phyloP scores from a whole-genome alignment of 2,888 invertebrate species.

The Cantharis rustica region DNA sequence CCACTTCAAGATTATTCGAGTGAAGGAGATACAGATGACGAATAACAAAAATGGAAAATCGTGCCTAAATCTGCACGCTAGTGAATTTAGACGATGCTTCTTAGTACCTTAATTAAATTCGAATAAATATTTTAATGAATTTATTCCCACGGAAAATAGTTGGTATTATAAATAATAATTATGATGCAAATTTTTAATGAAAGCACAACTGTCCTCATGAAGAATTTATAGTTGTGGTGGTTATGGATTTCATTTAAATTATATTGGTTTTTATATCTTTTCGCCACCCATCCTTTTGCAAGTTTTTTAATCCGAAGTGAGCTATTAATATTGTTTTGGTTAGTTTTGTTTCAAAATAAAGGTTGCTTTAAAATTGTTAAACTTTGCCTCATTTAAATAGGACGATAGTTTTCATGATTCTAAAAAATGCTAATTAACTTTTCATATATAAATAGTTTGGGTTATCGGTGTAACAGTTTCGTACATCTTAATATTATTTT shows the following conservation, averaged over 20 bases:
- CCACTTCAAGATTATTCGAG: constrained; percentile 78
- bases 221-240: constrained; percentile 18
- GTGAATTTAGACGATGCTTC: constrained; percentile 29
- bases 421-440: not conserved
- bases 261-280: not conserved
- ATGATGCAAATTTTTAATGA: constrained; percentile 15
- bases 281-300: not conserved
- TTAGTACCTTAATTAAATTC: constrained; percentile 31
- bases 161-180: constrained; percentile 14
- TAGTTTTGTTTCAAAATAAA: not conserved
- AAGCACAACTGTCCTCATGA: constrained; percentile 17
- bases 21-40: constrained; percentile 91
- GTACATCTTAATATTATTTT: not conserved
- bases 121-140: constrained; percentile 25
- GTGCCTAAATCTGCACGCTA: constrained; percentile 37
- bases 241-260: constrained; percentile 12
- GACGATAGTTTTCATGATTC: not conserved
- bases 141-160: constrained; percentile 24
- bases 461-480: not conserved
- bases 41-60: constrained; percentile 62
- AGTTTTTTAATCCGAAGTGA: not conserved
- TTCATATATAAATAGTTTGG: not conserved
- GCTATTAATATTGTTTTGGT: not conserved
- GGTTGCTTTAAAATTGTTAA: not conserved
- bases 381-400: not conserved